phyloP scores from a whole-genome alignment of 2,888 invertebrate species.

The Synergus laeviventris region DNA sequence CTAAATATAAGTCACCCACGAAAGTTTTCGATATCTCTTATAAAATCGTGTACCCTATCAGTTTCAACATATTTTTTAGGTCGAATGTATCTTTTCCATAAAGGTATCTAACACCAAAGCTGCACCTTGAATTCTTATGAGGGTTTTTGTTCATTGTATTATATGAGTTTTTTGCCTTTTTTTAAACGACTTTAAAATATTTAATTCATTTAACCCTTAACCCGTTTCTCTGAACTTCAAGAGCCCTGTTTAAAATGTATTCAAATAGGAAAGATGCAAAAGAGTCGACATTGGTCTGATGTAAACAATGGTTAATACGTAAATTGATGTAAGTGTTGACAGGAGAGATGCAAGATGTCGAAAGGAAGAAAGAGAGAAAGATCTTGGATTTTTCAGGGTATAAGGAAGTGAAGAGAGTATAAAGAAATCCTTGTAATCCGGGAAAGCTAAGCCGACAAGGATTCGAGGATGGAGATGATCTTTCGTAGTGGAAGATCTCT shows the following conservation, averaged over 20 bases:
- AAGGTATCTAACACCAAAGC: neutral
- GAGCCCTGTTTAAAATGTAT: no score
- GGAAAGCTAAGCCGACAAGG: constrained; percentile 68
- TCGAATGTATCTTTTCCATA: neutral
- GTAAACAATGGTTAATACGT: constrained; percentile 36
- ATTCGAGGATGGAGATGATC: constrained; percentile 61
- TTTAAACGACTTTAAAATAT: no score
- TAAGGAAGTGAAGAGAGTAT: constrained; percentile 53
- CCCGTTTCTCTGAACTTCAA: no score
- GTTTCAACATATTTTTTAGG: neutral
- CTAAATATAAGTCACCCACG: no score
- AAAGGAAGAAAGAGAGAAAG: constrained; percentile 44
- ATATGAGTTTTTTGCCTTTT: no score
- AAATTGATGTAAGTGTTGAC: constrained; percentile 2
- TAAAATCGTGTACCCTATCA: neutral
- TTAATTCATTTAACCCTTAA: no score
- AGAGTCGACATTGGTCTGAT: constrained; percentile 15
- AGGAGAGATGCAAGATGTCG: constrained; percentile 20
- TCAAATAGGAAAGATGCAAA: neutral
- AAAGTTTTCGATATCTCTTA: neutral
- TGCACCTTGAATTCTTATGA: no score
- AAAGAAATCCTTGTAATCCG: constrained; percentile 68
- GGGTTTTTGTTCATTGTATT: no score
- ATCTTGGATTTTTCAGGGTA: constrained; percentile 40
- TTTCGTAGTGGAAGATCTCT: constrained; percentile 56